Conservation (phyloP, 1,140 invertebrate species). For the Drosophila sp. region DNA sequence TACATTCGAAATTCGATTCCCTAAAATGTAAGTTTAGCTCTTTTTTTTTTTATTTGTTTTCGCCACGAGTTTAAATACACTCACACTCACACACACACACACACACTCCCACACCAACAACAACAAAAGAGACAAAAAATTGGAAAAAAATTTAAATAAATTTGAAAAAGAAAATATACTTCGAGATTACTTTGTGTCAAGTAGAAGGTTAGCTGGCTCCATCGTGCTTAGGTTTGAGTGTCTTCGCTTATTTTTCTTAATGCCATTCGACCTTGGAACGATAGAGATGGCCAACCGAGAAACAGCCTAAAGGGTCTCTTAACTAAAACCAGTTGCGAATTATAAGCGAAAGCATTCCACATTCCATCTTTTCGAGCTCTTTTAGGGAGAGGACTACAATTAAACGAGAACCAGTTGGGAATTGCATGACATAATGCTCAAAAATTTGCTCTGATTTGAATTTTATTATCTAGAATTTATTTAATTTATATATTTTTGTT, state of each 20-base stretch:
- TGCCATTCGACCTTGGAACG: constrained; percentile 71
- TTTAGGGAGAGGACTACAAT: background rate
- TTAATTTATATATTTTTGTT: constrained; percentile 44
- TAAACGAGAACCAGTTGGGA: background rate
- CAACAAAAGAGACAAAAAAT: constrained; percentile 39
- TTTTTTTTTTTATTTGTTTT: constrained; percentile 27
- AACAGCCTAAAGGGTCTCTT: constrained; percentile 37
- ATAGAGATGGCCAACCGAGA: constrained; percentile 58
- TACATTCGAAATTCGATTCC: background rate
- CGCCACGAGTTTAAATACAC: constrained; percentile 25
- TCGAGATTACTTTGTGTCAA: too few relatives aligned
- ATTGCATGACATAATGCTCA: background rate
- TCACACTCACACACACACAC: background rate
- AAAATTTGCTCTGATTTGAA: background rate
- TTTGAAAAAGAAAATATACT: constrained; percentile 46
- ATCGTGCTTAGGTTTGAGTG: constrained; percentile 77
- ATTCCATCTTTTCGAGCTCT: background rate
- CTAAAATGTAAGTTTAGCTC: constrained; percentile 9
- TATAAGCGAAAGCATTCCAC: constrained; percentile 3
- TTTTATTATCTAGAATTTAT: constrained; percentile 30
- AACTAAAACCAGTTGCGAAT: background rate
- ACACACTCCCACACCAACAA: constrained; percentile 30
- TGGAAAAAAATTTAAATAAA: constrained; percentile 45
- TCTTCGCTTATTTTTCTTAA: constrained; percentile 31
- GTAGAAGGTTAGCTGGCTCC: constrained; percentile 38